Conservation (phyloP, 2,797 vertebrate genomes). For the Acridotheres tristis region DNA sequence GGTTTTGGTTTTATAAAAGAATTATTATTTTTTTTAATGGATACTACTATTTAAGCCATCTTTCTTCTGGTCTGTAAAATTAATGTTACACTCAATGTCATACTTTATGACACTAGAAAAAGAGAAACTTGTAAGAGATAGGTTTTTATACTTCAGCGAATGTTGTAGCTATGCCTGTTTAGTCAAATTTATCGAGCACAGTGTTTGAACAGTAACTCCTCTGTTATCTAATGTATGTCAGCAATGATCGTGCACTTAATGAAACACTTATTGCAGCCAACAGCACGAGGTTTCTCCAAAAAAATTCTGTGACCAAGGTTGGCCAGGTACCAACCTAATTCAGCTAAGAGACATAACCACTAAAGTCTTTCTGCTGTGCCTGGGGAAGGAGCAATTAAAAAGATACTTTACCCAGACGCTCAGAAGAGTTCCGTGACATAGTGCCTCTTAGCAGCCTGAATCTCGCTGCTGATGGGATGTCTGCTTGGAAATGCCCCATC, state of each 20-base stretch:
- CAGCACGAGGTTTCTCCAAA: not conserved
- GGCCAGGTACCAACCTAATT: slow-evolving; percentile 2
- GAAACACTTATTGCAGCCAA: not conserved
- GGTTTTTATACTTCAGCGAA: not conserved
- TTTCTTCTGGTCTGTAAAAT: not conserved
- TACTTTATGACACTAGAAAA: not conserved
- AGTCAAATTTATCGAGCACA: not conserved
- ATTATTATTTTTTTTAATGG: not conserved
- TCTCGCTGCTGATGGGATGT: not conserved
- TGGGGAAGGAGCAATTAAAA: not conserved
- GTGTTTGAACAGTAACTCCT: not conserved
- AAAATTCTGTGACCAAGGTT: not conserved
- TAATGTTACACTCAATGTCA: not conserved
- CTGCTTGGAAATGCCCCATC: not conserved
- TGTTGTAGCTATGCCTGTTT: not conserved
- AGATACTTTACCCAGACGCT: not conserved
- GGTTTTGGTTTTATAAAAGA: not conserved
- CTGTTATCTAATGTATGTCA: not conserved
- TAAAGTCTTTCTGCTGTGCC: not conserved
- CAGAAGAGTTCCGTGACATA: not conserved
- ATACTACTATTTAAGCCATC: not conserved
- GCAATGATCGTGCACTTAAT: not conserved
- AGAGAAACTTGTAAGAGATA: not conserved
- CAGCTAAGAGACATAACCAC: not conserved
- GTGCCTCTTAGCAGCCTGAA: not conserved